Evolutionary conservation across 1,140 invertebrate species (phyloP).

Genomic region (Homalodisca vitripennis): DNA sequence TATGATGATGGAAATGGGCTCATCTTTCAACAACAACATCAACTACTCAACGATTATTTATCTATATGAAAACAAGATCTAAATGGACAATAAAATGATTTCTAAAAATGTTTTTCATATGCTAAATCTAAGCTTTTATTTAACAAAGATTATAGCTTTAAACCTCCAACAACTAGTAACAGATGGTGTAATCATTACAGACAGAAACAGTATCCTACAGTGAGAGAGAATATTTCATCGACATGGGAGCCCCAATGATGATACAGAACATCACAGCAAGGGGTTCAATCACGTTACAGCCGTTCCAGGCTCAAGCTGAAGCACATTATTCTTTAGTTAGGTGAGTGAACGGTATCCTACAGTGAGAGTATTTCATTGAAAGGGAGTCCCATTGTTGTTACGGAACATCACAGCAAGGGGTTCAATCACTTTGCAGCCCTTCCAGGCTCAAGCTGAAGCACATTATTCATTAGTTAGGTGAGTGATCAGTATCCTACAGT

Average conservation of each 20-base stretch:
- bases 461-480: slow-evolving; percentile 42
- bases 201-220: slow-evolving; percentile 38
- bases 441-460: slow-evolving; percentile 43
- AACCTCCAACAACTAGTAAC: too few species aligned
- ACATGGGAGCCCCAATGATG: slow-evolving; percentile 24
- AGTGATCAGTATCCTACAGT: slow-evolving; percentile 37
- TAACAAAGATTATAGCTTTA: too few species aligned
- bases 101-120: too few species aligned
- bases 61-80: too few species aligned
- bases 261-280: slow-evolving; percentile 37
- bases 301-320: slow-evolving; percentile 44
- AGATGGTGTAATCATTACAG: slow-evolving; percentile 33
- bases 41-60: too few species aligned
- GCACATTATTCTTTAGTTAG: slow-evolving; percentile 41
- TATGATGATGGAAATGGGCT: too few species aligned
- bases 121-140: too few species aligned
- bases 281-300: slow-evolving; percentile 41
- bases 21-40: too few species aligned
- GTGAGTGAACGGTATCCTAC: slow-evolving; percentile 38
- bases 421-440: slow-evolving; percentile 42
- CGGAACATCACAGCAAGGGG: slow-evolving; percentile 37
- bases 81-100: too few species aligned
- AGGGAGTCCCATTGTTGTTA: slow-evolving; percentile 32
- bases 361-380: slow-evolving; percentile 40
- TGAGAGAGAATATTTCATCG: slow-evolving; percentile 38